Evolutionary conservation across 2,797 vertebrate species (phyloP), one percentile per base, ranked within the genome.

Genomic region (Epinephelus coioides): DNA sequence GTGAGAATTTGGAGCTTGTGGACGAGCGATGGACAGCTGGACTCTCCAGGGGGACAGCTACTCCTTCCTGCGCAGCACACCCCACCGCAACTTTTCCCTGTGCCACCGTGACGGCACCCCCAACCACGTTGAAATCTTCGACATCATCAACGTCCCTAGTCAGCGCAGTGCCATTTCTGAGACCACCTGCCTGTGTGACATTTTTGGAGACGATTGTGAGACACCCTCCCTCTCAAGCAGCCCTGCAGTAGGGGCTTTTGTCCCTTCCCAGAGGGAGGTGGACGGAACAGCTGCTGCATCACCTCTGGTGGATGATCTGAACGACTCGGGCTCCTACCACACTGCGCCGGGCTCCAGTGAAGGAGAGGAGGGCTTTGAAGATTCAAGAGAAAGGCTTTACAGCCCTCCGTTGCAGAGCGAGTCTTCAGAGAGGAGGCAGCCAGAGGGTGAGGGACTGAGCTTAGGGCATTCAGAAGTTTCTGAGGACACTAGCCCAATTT

Each of bases 151-250:
- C 80, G 86, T 93, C 69, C 94, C 93, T 4, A 92, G 80, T 76
- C 89, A 94, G 77, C 92, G 86, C 60, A 92, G 77, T 21, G 90
- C 83, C 72, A 96, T 96, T 83, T 96, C 95, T 2, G 96, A 96
- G 90, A 96, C 95, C 23, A 96, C 95, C 59, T 96, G 95, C 75
- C 87, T 96, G 62, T 96, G 95, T 90, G 96, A 96, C 90, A 96
- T 96, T 89, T 96, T 96, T 69, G 95, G 94, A 78, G 95, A 96
- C 86, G 95, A 96, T 66, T 67, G 91, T 68, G 96, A 96, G 53
- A 84, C 92, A 0, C 71, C 89, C 0, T 91, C 94, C 17, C 84
- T 93, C 34, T 92, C 95, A 15, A 93, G 93, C 86, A 95, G 89
- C 83, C 92, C 94, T 3, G 82, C 92, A 9, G 90, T 81, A 14